These are phyloP conservation scores for Labroides dimidiatus DNA, from an alignment of 2,797 vertebrate species.

Conservation along the genomic window DNA sequence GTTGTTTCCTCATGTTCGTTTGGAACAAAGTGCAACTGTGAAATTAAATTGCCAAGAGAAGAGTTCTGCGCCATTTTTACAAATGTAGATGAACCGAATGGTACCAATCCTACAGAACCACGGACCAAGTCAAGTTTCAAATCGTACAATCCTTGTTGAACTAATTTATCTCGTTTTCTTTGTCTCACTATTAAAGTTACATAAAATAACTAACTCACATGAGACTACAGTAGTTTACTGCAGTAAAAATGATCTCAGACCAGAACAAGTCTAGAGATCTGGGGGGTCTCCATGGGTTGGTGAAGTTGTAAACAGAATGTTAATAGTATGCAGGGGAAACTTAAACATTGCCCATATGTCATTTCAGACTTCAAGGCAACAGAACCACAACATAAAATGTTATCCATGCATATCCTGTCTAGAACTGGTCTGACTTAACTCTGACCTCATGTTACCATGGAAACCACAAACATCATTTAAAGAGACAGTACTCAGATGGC, in stretches of 20 bases:
- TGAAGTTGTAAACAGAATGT: no score
- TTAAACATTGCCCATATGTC: no score
- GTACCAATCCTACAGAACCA: neutral
- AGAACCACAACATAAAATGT: no score
- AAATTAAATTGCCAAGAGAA: neutral
- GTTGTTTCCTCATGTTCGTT: neutral
- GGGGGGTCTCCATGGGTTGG: no score
- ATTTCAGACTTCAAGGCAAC: no score
- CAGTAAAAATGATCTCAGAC: neutral
- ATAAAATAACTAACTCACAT: neutral
- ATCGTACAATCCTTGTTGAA: neutral
- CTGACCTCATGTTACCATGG: no score
- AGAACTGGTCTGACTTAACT: no score
- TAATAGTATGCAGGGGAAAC: no score
- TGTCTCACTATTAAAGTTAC: neutral
- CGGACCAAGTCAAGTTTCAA: neutral
- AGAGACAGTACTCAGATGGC: no score
- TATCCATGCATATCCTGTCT: no score
- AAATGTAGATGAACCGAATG: neutral
- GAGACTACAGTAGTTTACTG: neutral
- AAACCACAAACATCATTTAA: no score
- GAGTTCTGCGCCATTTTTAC: neutral
- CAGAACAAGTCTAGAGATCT: neutral
- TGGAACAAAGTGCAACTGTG: neutral
- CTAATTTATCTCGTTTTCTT: neutral